phyloP scores from a whole-genome alignment of 2,888 invertebrate genomes.

The Diabrotica balteata region DNA sequence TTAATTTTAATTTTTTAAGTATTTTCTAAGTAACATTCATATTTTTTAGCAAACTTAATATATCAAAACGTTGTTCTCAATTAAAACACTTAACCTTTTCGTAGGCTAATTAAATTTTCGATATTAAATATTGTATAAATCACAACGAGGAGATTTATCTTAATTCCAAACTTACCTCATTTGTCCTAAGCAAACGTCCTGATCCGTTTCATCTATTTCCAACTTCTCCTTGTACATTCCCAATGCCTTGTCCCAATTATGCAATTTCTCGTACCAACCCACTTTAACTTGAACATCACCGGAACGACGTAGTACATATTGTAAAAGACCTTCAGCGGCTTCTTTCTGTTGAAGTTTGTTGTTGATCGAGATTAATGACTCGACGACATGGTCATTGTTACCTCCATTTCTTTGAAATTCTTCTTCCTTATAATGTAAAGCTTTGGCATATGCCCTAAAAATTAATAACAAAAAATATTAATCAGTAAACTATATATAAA shows the following conservation, averaged over 20 bases:
- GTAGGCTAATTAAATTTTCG: too few relatives aligned
- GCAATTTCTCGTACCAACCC: conserved; percentile 98
- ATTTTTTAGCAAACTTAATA: too few relatives aligned
- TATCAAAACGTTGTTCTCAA: too few relatives aligned
- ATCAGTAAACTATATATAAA: too few relatives aligned
- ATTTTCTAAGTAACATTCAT: too few relatives aligned
- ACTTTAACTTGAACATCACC: conserved; percentile 70
- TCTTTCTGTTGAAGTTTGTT: conserved; percentile 98
- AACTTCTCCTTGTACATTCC: conserved; percentile 84
- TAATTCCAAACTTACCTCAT: conserved; percentile 68
- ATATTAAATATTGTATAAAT: too few relatives aligned
- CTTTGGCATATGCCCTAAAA: conserved; percentile 75
- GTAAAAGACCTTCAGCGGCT: conserved; percentile 92
- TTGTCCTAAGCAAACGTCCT: conserved; percentile 87
- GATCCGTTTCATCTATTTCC: conserved; percentile 66
- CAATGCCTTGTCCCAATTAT: conserved; percentile 98
- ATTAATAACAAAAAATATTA: background rate
- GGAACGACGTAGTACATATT: conserved; percentile 84
- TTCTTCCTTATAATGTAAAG: conserved; percentile 89
- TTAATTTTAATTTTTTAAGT: too few relatives aligned
- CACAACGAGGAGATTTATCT: too few relatives aligned
- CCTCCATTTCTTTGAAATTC: conserved; percentile 83
- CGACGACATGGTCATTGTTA: conserved; percentile 78
- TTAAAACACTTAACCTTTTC: too few relatives aligned
- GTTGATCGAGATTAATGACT: conserved; percentile 94